Conservation (phyloP, 2,797 vertebrate species). For the Buceros bicornis region DNA sequence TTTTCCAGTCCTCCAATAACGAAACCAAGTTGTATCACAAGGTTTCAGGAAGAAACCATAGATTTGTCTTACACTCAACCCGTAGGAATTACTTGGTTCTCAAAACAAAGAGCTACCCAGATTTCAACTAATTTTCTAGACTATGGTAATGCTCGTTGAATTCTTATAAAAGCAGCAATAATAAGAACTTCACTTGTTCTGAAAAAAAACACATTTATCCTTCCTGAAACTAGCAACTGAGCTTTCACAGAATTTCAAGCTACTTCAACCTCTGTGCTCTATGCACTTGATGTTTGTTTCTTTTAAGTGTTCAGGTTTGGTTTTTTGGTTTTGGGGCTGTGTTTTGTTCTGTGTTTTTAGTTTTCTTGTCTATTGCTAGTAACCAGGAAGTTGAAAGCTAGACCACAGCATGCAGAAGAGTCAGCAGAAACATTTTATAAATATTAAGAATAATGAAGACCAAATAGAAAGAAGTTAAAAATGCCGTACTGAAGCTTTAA, state of each 20-base stretch:
- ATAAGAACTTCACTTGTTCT: background rate
- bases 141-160: rapidly evolving
- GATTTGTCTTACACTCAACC: background rate
- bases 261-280: background rate
- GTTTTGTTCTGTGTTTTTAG: background rate
- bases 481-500: background rate
- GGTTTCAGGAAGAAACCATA: background rate
- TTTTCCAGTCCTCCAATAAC: background rate
- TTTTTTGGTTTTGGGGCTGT: background rate
- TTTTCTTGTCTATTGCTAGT: background rate
- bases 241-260: background rate
- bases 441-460: background rate
- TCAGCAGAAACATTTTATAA: background rate
- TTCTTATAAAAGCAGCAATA: background rate
- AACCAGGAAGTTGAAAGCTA: background rate
- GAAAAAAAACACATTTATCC: background rate
- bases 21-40: background rate
- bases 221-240: background rate
- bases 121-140: background rate
- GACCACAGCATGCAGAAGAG: background rate
- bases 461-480: background rate
- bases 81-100: background rate
- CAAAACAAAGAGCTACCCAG: background rate
- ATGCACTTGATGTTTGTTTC: background rate
- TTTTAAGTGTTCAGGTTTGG: background rate